Evolutionary conservation across 1,140 invertebrate species (phyloP), one percentile per base, ranked within the genome.

Genomic region (Heliothis subflexa): DNA sequence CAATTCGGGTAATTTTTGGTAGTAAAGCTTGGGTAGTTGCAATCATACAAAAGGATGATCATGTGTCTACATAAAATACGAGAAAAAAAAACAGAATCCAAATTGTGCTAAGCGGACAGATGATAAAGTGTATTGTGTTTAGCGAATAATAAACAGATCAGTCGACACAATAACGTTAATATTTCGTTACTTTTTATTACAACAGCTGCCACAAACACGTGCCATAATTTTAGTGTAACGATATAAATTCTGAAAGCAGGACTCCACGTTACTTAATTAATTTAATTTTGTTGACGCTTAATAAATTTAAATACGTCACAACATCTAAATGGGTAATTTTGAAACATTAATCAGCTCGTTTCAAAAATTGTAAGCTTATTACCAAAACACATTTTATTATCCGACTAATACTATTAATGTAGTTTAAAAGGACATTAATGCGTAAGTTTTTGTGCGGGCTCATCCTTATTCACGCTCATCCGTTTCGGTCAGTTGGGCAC

Each of bases 41-140:
- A 7, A 9, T 0, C 18, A 18, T 21, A 55, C 52, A 66, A 72
- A 57, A 57, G 52, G 25, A 57, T 18, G 49, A 72, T 7, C 50
- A 72, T 72, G 28, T 72, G n/a, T 72, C 13, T 33, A 72, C 28
- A 72, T 28, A 12, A 61, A 74, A 61, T 28, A 9, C 57, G 72
- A 59, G n/a, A 73, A 16, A 45, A 16, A 45, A 59, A 59, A 45
- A 40, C 21, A 74, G 47, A 61, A 59, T 61, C 40, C 45, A 59
- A 74, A 61, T 49, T 10, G 14, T 61, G 45, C 45, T 68, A 14
- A 25, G 47, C 49, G 16, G 62, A 33, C 87, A 89, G 86, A 90
- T 89, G 85, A 90, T 86, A 86, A 66, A 81, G 68, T 85, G 84
- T 40, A 89, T 90, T 88, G 86, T 85, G 86, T 47, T 66, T 84